These are phyloP conservation scores for Nesogale talazaci DNA, from an alignment of 2,113 vertebrate species.

Conservation along the genomic window DNA sequence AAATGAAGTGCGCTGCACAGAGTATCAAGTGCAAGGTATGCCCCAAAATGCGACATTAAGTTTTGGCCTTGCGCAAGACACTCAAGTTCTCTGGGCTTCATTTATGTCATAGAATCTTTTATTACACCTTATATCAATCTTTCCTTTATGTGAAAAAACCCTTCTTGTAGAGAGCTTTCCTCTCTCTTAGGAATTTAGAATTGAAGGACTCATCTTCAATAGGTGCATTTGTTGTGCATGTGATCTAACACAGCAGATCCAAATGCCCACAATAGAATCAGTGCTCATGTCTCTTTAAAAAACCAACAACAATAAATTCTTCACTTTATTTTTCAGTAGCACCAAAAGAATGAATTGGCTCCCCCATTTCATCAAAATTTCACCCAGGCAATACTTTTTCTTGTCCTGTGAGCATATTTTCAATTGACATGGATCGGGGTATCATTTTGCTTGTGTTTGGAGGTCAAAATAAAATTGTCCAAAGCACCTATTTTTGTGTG, in stretches of 20 bases:
- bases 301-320: not conserved
- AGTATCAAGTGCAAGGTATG: too few relatives aligned
- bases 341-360: not conserved
- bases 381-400: slow-evolving; percentile 14
- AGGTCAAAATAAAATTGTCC: slow-evolving; percentile 44
- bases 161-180: not conserved
- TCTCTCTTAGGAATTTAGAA: not conserved
- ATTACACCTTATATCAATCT: too few relatives aligned
- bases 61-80: too few relatives aligned
- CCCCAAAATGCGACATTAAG: too few relatives aligned
- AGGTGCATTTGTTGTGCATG: not conserved
- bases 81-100: too few relatives aligned
- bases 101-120: too few relatives aligned
- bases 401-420: slow-evolving; percentile 42
- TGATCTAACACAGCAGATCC: not conserved
- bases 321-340: not conserved
- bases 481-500: slow-evolving; percentile 20
- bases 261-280: not conserved
- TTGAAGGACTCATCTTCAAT: not conserved
- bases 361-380: slow-evolving; percentile 46
- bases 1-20: too few relatives aligned
- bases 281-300: not conserved
- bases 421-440: not conserved
- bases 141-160: too few relatives aligned
- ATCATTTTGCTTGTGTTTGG: slow-evolving; percentile 51